These are phyloP conservation scores for Tetrax tetrax DNA, from an alignment of 2,113 vertebrate genomes.

Conservation along the genomic window DNA sequence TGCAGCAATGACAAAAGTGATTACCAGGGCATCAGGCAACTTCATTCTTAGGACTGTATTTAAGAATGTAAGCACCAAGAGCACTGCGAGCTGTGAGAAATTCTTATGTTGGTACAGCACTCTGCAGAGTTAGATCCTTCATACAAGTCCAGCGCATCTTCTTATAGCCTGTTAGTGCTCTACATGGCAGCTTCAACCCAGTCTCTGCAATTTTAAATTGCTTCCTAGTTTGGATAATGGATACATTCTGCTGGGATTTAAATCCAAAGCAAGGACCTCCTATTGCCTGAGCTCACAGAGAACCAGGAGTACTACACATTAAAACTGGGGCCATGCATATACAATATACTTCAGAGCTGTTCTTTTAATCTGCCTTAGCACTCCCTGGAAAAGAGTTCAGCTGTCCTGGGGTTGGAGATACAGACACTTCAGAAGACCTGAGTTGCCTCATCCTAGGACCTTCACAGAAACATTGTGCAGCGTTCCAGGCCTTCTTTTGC, in stretches of 20 bases:
- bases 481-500: background rate
- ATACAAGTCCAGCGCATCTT: background rate
- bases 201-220: conserved; percentile 1
- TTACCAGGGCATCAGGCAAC: background rate
- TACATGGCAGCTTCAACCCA: background rate
- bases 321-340: background rate
- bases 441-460: background rate
- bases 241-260: background rate
- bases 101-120: background rate
- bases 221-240: background rate
- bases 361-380: background rate
- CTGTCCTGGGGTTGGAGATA: background rate
- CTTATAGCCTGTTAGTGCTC: background rate
- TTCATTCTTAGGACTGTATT: background rate
- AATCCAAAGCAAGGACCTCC: background rate
- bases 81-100: background rate
- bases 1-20: background rate
- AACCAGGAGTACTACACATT: background rate
- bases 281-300: background rate
- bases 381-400: background rate
- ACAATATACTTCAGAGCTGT: background rate
- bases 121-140: background rate
- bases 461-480: background rate
- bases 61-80: background rate
- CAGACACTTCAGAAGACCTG: background rate